phyloP scores from a whole-genome alignment of 2,888 invertebrate species.

The Diplolepis rosae region DNA sequence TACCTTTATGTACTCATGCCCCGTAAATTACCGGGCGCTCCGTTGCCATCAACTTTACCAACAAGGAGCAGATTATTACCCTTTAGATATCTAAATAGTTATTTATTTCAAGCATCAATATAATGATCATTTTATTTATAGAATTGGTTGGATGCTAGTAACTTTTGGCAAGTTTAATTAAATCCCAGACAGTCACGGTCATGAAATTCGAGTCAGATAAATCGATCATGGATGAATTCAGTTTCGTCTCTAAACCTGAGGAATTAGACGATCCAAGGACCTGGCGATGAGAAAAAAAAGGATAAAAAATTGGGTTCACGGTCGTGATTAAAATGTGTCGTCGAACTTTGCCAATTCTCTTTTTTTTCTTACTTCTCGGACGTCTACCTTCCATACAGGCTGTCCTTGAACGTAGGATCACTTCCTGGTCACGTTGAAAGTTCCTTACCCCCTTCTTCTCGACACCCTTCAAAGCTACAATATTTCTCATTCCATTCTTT shows the following conservation, averaged over 20 bases:
- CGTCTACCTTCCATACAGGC: conserved; percentile 19
- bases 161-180: neutral
- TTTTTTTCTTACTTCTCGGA: conserved; percentile 15
- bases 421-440: conserved; percentile 28
- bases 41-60: conserved; percentile 18
- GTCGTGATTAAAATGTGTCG: conserved; percentile 35
- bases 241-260: neutral
- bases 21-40: conserved; percentile 39
- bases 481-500: neutral
- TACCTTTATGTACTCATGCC: conserved; percentile 35
- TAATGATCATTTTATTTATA: neutral
- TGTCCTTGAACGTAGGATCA: conserved; percentile 18
- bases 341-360: conserved; percentile 30
- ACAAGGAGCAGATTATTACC: neutral
- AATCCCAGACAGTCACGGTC: neutral
- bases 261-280: conserved; percentile 39
- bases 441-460: conserved; percentile 25
- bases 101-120: too few relatives aligned
- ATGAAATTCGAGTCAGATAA: neutral
- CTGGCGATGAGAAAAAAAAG: conserved; percentile 35
- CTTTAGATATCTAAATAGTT: neutral
- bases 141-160: neutral
- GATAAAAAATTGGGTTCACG: conserved; percentile 42
- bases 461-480: conserved; percentile 15
- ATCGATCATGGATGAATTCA: neutral